Evolutionary conservation across 2,113 vertebrate species (phyloP), one percentile per base, ranked within the genome.

Genomic region (Entelurus aequoreus): DNA sequence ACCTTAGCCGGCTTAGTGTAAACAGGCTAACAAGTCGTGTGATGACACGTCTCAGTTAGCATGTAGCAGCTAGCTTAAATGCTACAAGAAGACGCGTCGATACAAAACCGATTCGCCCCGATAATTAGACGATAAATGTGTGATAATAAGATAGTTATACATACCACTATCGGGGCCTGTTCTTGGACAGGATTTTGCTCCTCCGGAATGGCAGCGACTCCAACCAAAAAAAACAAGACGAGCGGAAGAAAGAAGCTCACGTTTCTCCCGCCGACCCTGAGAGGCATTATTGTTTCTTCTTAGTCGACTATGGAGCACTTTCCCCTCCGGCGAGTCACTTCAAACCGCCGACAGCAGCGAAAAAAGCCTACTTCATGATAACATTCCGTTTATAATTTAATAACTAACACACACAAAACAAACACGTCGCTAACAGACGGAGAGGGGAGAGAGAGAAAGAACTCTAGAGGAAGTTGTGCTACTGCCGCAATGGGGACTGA

Each of bases 121-220:
- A 4, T 4, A 8, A n/a, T 16, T 49, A 11, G n/a, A 37, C 48
- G 7, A 15, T 10, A 10, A 21, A 11, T 12, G 48, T 28, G 28
- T 38, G 1, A 15, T 1, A 10, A 4, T 8, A 52, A 1, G 8
- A 37, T 14, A 9, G 0, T 1, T 4, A 2, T 12, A 3, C 9
- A 37, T 52, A 92, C 91, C 88, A 91, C 87, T 47, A 66, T 77
- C 0, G 47, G 74, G 1, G 77, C 69, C 28, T 84, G 82, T 28
- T 87, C 85, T 14, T 75, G 82, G 2, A 57, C 61, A 0, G 83
- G 1, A 47, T 87, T 87, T 14, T 76, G 69, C 12, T 92, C 89
- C 48, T 91, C 90, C 21, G 85, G 87, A 52, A 79, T 66, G 0
- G 87, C 87, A 5, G 55, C 54, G 59, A 86, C 86, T 69, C 69